Evolutionary conservation across 2,113 vertebrate genomes (phyloP).

Genomic region (Anguilla japonica): DNA sequence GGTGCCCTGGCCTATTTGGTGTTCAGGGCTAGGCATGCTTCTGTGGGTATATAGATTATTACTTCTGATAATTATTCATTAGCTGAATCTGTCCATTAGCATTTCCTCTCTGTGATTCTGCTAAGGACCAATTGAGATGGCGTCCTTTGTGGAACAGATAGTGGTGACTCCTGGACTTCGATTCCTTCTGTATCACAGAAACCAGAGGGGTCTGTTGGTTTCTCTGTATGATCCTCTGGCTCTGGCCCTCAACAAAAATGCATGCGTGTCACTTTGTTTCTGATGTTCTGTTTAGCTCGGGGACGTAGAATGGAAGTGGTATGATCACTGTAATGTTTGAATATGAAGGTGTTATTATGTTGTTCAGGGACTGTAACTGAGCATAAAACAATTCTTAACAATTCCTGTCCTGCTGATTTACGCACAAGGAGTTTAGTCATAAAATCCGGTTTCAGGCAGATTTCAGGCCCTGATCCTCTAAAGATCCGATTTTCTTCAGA

Average conservation of each 20-base stretch:
- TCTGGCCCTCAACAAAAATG: background rate
- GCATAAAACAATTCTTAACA: background rate
- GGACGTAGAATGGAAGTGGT: background rate
- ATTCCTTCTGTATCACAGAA: background rate
- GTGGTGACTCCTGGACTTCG: background rate
- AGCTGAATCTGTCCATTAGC: background rate
- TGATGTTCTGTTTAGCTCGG: background rate
- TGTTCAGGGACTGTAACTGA: background rate
- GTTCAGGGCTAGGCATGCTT: slow-evolving; percentile 10
- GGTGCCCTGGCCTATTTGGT: background rate
- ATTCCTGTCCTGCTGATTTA: background rate
- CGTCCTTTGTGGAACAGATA: background rate
- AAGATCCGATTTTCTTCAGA: background rate
- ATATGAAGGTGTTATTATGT: background rate
- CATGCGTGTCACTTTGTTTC: background rate
- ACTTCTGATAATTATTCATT: background rate
- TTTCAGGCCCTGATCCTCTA: background rate
- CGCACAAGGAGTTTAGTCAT: background rate
- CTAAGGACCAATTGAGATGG: background rate
- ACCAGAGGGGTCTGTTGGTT: background rate
- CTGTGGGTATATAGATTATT: background rate
- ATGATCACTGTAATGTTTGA: background rate
- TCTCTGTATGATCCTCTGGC: background rate
- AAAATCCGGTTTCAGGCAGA: slow-evolving; percentile 2
- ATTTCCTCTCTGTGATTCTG: background rate